Percentiles rank a stretch among this genome's conserved stretches.
Conservation (phyloP, 2,888 invertebrate species). For the Melanchra persicariae region DNA sequence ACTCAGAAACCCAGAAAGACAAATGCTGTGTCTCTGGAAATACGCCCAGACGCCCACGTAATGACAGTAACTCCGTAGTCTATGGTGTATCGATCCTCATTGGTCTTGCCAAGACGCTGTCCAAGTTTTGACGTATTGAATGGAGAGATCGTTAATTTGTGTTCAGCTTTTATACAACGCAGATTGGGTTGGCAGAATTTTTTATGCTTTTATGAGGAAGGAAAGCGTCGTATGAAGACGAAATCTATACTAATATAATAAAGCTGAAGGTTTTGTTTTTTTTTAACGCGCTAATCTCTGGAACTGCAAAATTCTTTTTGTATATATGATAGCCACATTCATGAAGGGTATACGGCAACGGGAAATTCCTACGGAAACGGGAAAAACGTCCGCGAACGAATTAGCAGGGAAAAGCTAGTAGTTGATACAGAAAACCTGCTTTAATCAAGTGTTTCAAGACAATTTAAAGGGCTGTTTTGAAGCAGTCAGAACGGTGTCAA, state of each 20-base stretch:
- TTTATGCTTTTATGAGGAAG: constrained; percentile 14
- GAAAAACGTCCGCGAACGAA: too few relatives aligned
- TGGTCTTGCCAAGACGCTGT: constrained; percentile 55
- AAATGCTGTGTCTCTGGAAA: constrained; percentile 40
- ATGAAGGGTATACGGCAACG: too few relatives aligned
- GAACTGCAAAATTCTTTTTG: too few relatives aligned
- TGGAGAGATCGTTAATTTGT: constrained; percentile 29
- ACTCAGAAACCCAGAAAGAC: background rate
- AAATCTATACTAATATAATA: too few relatives aligned
- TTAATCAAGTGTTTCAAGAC: too few relatives aligned
- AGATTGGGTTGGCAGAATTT: constrained; percentile 26
- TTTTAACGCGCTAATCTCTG: too few relatives aligned
- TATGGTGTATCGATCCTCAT: constrained; percentile 48
- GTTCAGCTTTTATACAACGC: constrained; percentile 14
- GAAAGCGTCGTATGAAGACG: background rate
- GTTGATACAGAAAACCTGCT: too few relatives aligned
- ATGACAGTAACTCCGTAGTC: constrained; percentile 28
- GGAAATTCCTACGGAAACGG: too few relatives aligned
- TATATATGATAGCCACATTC: too few relatives aligned
- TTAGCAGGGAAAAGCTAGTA: too few relatives aligned
- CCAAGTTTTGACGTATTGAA: constrained; percentile 49
- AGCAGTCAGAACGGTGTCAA: background rate
- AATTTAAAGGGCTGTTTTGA: too few relatives aligned
- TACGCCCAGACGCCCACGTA: constrained; percentile 48
- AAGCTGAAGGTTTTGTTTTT: too few relatives aligned